Evolutionary conservation across 1,140 invertebrate genomes (phyloP).

Genomic region (Danaus plexippus): DNA sequence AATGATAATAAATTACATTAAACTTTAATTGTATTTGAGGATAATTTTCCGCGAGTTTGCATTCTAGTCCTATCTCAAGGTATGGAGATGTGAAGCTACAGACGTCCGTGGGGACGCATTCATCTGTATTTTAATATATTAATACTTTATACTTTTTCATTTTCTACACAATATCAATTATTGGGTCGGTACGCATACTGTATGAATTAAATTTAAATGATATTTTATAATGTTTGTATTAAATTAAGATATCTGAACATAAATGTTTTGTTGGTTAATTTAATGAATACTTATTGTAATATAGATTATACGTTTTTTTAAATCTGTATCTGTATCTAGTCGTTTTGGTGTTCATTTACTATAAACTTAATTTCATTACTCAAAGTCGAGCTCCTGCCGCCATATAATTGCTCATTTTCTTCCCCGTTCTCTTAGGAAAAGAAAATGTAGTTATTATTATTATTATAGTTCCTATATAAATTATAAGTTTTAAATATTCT

Average conservation of each 20-base stretch:
- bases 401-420: conserved; percentile 67
- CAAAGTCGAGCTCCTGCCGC: conserved; percentile 53
- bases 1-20: conserved; percentile 68
- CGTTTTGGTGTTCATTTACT: conserved; percentile 34
- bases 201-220: too few species aligned
- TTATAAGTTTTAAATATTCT: too few species aligned
- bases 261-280: too few species aligned
- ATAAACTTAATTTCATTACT: conserved; percentile 69
- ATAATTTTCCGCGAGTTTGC: conserved; percentile 68
- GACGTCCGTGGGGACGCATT: conserved; percentile 28
- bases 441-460: conserved; percentile 1
- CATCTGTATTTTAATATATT: too few species aligned
- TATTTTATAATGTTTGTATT: too few species aligned
- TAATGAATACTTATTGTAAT: too few species aligned
- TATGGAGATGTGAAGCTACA: conserved; percentile 35
- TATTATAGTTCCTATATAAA: too few species aligned
- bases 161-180: too few species aligned
- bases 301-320: too few species aligned
- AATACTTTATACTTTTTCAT: too few species aligned
- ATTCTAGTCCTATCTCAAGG: conserved; percentile 47
- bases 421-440: conserved; percentile 49
- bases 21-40: conserved; percentile 66
- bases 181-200: too few species aligned
- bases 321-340: conserved; percentile 24
- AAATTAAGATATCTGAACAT: too few species aligned